Conservation (phyloP, 2,113 vertebrate genomes). For the Poecile atricapillus region DNA sequence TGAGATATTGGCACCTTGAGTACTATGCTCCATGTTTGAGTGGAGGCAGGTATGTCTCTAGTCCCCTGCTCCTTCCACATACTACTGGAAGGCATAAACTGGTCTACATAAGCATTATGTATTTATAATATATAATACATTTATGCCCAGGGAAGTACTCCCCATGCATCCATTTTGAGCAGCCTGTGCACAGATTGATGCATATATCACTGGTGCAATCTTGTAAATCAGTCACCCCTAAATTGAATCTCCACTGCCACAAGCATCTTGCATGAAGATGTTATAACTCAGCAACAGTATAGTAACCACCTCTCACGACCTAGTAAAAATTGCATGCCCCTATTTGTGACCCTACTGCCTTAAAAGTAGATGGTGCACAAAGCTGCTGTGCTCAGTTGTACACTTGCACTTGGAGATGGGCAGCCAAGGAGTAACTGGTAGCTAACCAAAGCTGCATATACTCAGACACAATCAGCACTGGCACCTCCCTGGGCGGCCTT, state of each 20-base stretch:
- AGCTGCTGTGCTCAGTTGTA: neutral
- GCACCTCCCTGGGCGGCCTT: neutral
- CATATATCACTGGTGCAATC: slow-evolving; percentile 27
- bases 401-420: neutral
- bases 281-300: slow-evolving; percentile 41
- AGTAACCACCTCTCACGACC: slow-evolving; percentile 38
- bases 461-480: neutral
- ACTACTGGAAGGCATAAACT: neutral
- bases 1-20: neutral
- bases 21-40: neutral
- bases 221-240: slow-evolving; percentile 43
- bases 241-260: slow-evolving; percentile 52
- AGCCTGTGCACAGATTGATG: slow-evolving; percentile 12
- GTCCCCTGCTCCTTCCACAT: neutral
- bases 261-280: slow-evolving; percentile 18
- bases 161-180: slow-evolving; percentile 38
- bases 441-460: neutral
- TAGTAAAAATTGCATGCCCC: slow-evolving; percentile 29
- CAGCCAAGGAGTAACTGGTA: neutral
- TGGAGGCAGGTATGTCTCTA: neutral
- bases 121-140: slow-evolving; percentile 27
- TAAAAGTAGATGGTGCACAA: neutral
- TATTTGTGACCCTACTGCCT: neutral
- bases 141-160: slow-evolving; percentile 2
- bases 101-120: slow-evolving; percentile 13